Conservation (phyloP, 37 sponge, comb jelly and placozoan species). For the Halisarca cf. caerulea region DNA sequence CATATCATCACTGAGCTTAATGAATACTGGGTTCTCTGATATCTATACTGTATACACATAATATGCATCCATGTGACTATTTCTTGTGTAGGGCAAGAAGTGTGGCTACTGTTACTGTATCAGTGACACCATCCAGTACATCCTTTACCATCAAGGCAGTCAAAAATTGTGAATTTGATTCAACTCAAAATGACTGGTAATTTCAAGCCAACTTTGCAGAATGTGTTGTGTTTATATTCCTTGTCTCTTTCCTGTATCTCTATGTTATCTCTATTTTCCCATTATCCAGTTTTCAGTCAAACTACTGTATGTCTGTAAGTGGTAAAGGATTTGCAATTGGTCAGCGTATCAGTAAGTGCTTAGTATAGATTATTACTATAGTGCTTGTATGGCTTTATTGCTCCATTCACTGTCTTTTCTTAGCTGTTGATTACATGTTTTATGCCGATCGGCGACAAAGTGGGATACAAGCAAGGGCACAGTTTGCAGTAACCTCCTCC, state of each 20-base stretch:
- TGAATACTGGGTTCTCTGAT: too few relatives aligned
- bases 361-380: neutral
- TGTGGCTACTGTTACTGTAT: neutral
- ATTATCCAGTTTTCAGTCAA: neutral
- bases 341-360: conserved; percentile 4
- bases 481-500: neutral
- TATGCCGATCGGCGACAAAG: neutral
- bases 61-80: neutral
- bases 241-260: too few relatives aligned
- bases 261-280: too few relatives aligned
- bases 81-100: neutral
- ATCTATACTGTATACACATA: neutral
- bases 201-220: too few relatives aligned
- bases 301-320: neutral
- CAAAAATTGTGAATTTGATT: neutral
- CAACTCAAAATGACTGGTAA: neutral
- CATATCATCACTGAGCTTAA: too few relatives aligned
- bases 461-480: conserved; percentile 18
- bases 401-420: neutral
- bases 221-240: too few relatives aligned
- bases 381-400: neutral
- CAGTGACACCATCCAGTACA: neutral
- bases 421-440: conserved; percentile 9
- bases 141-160: neutral
- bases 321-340: neutral